These are phyloP conservation scores for Bradypodion pumilum DNA, from an alignment of 2,797 vertebrate genomes.

Conservation along the genomic window DNA sequence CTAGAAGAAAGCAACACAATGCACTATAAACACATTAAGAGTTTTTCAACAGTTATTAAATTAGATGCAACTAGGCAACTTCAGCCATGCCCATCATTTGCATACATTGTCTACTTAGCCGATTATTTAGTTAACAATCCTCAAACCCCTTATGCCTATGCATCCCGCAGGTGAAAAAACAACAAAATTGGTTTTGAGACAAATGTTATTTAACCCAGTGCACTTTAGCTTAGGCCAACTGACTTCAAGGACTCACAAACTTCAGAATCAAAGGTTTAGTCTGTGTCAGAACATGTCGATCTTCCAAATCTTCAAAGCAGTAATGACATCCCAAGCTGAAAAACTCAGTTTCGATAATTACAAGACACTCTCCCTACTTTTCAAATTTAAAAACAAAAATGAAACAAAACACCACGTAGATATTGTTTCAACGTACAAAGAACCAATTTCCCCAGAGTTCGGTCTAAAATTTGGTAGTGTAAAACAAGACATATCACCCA, in stretches of 20 bases:
- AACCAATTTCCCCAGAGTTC: slow-evolving; percentile 50
- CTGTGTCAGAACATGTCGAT: background rate
- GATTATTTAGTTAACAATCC: slow-evolving; percentile 10
- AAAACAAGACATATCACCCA: slow-evolving; percentile 49
- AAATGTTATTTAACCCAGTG: slow-evolving; percentile 6
- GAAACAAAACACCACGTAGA: background rate
- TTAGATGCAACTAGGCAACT: slow-evolving; percentile 8
- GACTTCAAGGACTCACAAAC: background rate
- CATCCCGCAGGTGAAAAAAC: background rate
- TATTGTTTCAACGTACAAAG: slow-evolving; percentile 30
- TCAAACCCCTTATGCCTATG: background rate
- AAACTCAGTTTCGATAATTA: slow-evolving; percentile 41
- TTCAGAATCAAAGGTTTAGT: background rate
- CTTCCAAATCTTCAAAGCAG: slow-evolving; percentile 37
- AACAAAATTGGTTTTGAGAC: background rate
- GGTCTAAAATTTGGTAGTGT: slow-evolving; percentile 38
- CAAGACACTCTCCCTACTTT: slow-evolving; percentile 39
- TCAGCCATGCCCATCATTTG: slow-evolving; percentile 23
- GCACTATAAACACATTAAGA: slow-evolving; percentile 47
- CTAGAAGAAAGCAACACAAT: slow-evolving; percentile 40
- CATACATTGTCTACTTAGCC: slow-evolving; percentile 44
- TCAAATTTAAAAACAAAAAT: slow-evolving; percentile 44
- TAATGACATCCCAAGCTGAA: slow-evolving; percentile 13
- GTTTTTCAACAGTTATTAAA: slow-evolving; percentile 7
- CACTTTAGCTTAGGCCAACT: background rate